Base-by-base conservation (phyloP, 1,140 invertebrate species). In the Chymomyza costata region DNA sequence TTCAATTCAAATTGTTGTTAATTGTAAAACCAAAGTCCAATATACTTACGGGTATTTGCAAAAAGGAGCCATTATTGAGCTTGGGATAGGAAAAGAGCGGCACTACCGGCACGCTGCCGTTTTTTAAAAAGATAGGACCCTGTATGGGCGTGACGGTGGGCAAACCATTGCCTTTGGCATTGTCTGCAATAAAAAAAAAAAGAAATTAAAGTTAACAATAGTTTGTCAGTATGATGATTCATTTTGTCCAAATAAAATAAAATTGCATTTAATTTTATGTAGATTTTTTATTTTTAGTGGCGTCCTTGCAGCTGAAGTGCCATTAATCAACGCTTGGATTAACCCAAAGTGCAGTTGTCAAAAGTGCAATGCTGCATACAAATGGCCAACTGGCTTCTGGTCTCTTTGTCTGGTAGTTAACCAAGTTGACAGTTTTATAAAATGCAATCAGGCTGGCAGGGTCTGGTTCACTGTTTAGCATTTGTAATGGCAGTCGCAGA, bases 21-120 rank as follows among this genome's bases (percentile, higher is more conserved):
- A n/a, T n/a, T n/a, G n/a, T n/a, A n/a, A n/a, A n/a, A 28, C 5
- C 25, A 28, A 28, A 28, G 25, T 28, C 5, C 10, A 6, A 28
- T 5, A 21, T 50, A 90, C 92, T 94, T 87, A 95, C 94, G 85
- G 93, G 93, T 87, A 95, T 94, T 87, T 94, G 93, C 46, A 94
- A 90, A 71, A 94, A 91, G 10, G 91, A 91, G 51, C 93, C 93
- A 86, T 95, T 95, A 84, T 93, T 93, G 55, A 93, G 83, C 45
- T 91, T 91, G 6, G 91, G 91, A 87, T 94, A 94, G 14, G 93
- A 93, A 57, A 93, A 94, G 1, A 94, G 86, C n/a, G 93, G 94
- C 38, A 95, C 93, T 0, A 95, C 93, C 13, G 94, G 93, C 15
- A 94, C 92, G 16, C 89, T 89, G 52, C 92, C 92, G 84, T 94